A percentile compares a stretch with the other conserved stretches of the same genome.
These are phyloP conservation scores for Heterodera filipjevi DNA, from an alignment of 2,888 invertebrate species.

Conservation along the genomic window DNA sequence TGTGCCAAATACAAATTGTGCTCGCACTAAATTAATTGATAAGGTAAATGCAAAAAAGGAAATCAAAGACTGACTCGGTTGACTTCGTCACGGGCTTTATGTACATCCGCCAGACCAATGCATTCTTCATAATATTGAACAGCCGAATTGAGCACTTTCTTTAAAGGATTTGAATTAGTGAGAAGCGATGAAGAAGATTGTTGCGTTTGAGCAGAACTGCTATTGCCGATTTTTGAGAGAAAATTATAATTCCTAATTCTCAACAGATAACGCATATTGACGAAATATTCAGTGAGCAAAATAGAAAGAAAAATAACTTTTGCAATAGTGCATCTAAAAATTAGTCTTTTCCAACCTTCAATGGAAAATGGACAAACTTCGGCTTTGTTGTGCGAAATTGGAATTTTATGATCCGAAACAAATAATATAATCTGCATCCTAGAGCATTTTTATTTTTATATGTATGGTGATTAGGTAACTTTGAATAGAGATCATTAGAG, in stretches of 20 bases:
- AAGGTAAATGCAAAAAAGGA: background rate
- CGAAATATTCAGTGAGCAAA: no score
- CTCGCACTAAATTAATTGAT: constrained; percentile 67
- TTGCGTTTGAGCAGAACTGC: background rate
- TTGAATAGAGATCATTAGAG: no score
- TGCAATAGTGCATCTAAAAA: no score
- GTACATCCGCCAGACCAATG: constrained; percentile 79
- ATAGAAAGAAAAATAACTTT: no score
- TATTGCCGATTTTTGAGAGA: background rate
- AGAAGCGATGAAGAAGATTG: background rate
- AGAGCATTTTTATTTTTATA: no score
- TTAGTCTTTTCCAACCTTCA: no score
- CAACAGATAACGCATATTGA: constrained; percentile 9
- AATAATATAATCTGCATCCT: no score
- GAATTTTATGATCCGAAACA: no score
- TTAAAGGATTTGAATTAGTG: constrained; percentile 9
- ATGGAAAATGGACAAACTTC: no score
- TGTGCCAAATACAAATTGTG: constrained; percentile 74
- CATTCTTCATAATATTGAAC: constrained; percentile 57
- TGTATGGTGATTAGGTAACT: no score
- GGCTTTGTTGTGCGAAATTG: no score
- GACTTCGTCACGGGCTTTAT: constrained; percentile 77
- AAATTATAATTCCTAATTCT: constrained; percentile 8
- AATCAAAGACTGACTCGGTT: constrained; percentile 66
- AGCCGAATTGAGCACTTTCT: constrained; percentile 29